Evolutionary conservation across 23 tunicate species (phyloP).

Genomic region (Botrylloides violaceus): DNA sequence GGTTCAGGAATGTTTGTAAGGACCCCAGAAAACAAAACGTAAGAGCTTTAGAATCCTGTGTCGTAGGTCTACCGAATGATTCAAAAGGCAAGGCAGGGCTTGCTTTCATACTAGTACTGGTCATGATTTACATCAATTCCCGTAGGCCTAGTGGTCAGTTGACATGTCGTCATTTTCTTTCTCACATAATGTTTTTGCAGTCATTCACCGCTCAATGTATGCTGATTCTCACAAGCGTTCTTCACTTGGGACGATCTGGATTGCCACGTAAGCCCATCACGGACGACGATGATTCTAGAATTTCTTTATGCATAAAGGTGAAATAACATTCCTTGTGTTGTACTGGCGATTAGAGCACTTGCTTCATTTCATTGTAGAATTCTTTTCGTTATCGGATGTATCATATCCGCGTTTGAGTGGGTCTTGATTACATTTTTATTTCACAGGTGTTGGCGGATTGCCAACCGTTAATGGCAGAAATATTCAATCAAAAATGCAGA

Average conservation of each 20-base stretch:
- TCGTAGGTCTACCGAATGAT: no score
- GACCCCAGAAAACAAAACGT: constrained; percentile 78
- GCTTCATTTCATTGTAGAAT: not conserved
- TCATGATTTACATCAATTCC: no score
- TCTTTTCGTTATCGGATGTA: not conserved
- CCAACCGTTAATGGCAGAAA: constrained; percentile 33
- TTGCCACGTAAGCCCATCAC: constrained; percentile 80
- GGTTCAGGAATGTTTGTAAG: constrained; percentile 36
- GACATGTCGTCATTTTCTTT: not conserved
- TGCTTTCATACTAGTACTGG: no score
- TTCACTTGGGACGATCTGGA: constrained; percentile 74
- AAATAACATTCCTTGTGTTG: not conserved
- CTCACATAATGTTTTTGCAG: constrained; percentile 23
- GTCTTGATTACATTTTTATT: not conserved
- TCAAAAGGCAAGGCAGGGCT: no score
- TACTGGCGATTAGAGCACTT: not conserved
- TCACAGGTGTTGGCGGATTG: constrained; percentile 65
- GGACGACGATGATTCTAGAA: constrained; percentile 80
- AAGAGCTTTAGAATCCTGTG: no score
- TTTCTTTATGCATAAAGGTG: constrained; percentile 75
- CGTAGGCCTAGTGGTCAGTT: not conserved
- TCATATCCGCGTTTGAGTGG: not conserved
- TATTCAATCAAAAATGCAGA: constrained; percentile 59
- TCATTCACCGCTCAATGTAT: constrained; percentile 82
- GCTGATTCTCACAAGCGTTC: constrained; percentile 83